Evolutionary conservation across 2,888 invertebrate genomes (phyloP).

Genomic region (Lycophotia porphyrea): DNA sequence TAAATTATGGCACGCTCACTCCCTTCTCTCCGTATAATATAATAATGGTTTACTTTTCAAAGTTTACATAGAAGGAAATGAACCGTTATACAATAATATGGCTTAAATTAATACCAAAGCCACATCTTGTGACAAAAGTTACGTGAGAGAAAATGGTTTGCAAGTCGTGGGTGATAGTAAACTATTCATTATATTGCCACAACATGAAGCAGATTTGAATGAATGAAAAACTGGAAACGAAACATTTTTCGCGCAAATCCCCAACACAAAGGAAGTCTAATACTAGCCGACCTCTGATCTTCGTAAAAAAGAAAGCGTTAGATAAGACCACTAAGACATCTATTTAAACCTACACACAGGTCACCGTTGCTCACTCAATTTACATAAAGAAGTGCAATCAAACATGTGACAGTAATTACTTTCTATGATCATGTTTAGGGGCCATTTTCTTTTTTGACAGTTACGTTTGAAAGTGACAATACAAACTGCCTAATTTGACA

Average conservation of each 20-base stretch:
- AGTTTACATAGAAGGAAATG: constrained; percentile 52
- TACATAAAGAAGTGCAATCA: constrained; percentile 36
- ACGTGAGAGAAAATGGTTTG: constrained; percentile 45
- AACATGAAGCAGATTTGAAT: neutral
- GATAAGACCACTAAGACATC: constrained; percentile 9
- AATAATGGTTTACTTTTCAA: constrained; percentile 56
- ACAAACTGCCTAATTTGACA: constrained; percentile 53
- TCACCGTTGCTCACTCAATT: constrained; percentile 39
- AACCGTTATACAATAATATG: constrained; percentile 51
- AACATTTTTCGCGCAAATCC: neutral
- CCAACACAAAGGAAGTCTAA: neutral
- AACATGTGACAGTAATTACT: constrained; percentile 65
- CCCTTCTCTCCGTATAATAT: constrained; percentile 42
- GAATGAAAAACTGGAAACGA: neutral
- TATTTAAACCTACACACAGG: constrained; percentile 10
- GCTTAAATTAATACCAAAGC: constrained; percentile 58
- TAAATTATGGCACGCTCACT: constrained; percentile 47
- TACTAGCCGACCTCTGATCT: constrained; percentile 8
- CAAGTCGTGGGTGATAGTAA: constrained; percentile 17
- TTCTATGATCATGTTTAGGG: constrained; percentile 69
- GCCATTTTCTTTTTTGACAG: constrained; percentile 72
- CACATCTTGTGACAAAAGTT: constrained; percentile 61
- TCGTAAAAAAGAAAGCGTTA: constrained; percentile 23
- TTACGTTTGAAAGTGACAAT: constrained; percentile 75
- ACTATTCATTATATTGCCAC: constrained; percentile 17